phyloP scores from a whole-genome alignment of 2,797 vertebrate genomes.

The Anguilla megastoma region DNA sequence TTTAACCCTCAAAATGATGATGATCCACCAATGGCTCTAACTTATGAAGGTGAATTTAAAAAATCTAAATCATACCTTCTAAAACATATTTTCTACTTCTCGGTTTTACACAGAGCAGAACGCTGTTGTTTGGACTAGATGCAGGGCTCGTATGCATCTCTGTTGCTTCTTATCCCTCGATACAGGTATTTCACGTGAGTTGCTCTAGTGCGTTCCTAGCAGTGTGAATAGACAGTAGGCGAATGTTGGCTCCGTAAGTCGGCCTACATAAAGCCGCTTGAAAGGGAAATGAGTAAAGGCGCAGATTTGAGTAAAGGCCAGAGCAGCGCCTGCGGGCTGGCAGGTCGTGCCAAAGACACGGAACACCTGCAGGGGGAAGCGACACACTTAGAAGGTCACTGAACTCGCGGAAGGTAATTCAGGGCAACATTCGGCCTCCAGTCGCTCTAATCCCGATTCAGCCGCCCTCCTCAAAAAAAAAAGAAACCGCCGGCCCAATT shows the following conservation, averaged over 20 bases:
- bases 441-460: not conserved
- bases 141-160: not conserved
- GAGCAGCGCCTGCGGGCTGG: not conserved
- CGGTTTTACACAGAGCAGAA: not conserved
- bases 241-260: not conserved
- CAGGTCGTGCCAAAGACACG: not conserved
- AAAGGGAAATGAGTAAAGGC: not conserved
- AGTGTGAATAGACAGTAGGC: not conserved
- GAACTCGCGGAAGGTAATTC: slow-evolving; percentile 28
- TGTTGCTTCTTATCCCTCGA: not conserved
- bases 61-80: not conserved
- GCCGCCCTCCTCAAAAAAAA: not conserved
- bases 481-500: slow-evolving; percentile 17
- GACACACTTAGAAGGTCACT: slow-evolving; percentile 28
- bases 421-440: slow-evolving; percentile 3
- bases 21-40: not conserved
- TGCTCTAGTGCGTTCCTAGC: not conserved
- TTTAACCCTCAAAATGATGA: slow-evolving; percentile 13
- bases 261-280: not conserved
- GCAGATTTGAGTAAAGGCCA: slow-evolving; percentile 8
- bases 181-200: not conserved
- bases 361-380: slow-evolving; percentile 27
- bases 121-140: not conserved
- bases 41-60: not conserved
- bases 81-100: not conserved